Conservation (phyloP, 1,140 invertebrate species). For the Dinoponera quadriceps region DNA sequence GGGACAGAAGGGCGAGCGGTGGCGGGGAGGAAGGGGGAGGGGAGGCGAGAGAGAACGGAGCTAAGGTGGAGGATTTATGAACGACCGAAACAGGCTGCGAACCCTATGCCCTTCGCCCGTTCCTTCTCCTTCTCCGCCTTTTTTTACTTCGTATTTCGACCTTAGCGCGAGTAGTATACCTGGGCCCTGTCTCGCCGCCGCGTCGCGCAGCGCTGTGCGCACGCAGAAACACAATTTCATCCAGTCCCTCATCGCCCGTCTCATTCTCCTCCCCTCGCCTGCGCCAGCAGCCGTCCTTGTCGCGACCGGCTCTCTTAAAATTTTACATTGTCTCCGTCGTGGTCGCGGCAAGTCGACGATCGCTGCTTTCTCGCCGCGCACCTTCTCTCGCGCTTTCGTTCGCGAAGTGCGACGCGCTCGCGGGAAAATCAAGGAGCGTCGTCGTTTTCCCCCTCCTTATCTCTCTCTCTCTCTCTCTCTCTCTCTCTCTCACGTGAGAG, state of each 20-base stretch:
- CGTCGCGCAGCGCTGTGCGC: slow-evolving; percentile 36
- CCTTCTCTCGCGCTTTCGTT: not conserved
- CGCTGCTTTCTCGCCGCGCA: slow-evolving; percentile 21
- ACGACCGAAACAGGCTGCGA: slow-evolving; percentile 80
- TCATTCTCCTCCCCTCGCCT: not conserved
- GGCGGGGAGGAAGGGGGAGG: not conserved
- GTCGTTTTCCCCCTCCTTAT: no score
- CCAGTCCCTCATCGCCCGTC: not conserved
- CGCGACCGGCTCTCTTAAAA: slow-evolving; percentile 38
- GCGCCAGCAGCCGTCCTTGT: not conserved
- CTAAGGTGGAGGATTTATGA: slow-evolving; percentile 82
- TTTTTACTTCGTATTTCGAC: slow-evolving; percentile 73
- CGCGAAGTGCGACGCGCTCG: not conserved
- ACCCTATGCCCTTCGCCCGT: slow-evolving; percentile 69
- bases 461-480: no score
- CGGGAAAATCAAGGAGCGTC: slow-evolving; percentile 14
- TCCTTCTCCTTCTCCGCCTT: slow-evolving; percentile 61
- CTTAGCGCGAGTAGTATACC: slow-evolving; percentile 70
- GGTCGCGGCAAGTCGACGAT: slow-evolving; percentile 67
- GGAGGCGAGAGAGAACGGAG: slow-evolving; percentile 61
- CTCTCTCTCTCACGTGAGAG: no score
- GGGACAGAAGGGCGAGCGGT: slow-evolving; percentile 48
- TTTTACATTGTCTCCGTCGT: slow-evolving; percentile 73
- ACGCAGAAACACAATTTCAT: slow-evolving; percentile 74
- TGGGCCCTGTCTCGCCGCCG: slow-evolving; percentile 33